Evolutionary conservation across 2,797 vertebrate genomes (phyloP).

Genomic region (Karalla daura): DNA sequence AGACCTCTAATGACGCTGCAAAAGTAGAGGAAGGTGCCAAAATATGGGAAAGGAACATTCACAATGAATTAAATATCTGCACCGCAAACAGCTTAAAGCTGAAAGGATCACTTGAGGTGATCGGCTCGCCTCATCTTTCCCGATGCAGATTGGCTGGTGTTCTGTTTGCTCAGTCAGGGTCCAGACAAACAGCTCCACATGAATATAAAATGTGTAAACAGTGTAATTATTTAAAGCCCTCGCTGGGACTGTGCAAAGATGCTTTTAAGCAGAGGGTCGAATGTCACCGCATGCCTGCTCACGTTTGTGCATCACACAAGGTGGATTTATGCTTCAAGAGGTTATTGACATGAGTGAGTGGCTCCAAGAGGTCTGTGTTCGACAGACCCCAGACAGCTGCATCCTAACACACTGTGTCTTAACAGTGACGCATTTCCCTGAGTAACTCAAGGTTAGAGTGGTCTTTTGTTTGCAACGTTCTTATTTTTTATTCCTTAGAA

Average conservation of each 20-base stretch:
- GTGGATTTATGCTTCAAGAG: neutral
- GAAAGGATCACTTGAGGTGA: neutral
- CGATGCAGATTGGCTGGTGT: neutral
- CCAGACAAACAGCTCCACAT: neutral
- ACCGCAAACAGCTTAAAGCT: neutral
- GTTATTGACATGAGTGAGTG: neutral
- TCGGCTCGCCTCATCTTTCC: neutral
- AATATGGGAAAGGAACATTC: constrained; percentile 14
- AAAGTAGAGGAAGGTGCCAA: constrained; percentile 23
- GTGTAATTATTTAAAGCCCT: neutral
- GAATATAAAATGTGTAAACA: constrained; percentile 1
- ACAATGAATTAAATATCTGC: constrained; percentile 2
- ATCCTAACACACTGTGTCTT: neutral
- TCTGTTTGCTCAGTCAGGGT: neutral
- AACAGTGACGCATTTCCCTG: neutral
- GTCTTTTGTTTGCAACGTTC: neutral
- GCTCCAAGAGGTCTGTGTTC: neutral
- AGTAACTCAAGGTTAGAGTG: neutral
- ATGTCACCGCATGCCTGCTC: neutral
- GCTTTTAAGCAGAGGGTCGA: neutral
- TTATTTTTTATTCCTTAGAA: neutral
- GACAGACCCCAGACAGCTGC: neutral
- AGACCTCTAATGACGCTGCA: constrained; percentile 49
- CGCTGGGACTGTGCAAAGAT: neutral
- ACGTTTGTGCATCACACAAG: neutral